phyloP scores from a whole-genome alignment of 2,888 invertebrate species.

The Periphyllus acericola region DNA sequence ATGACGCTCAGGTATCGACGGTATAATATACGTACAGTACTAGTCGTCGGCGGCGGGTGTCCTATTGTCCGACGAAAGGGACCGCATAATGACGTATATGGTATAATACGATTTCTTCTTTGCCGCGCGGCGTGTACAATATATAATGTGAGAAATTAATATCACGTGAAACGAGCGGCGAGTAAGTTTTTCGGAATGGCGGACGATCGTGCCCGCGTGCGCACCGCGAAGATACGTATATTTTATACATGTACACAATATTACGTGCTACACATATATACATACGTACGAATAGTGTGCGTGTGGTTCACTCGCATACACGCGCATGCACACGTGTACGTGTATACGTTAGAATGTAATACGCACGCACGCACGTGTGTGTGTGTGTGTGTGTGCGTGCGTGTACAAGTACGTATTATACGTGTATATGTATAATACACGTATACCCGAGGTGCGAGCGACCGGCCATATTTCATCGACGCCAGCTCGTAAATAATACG shows the following conservation, averaged over 20 bases:
- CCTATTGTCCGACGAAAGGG: conserved; percentile 37
- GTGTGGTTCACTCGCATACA: conserved; percentile 2
- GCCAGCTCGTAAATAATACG: conserved; percentile 63
- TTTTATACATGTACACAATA: background rate
- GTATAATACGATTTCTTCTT: background rate
- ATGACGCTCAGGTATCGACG: background rate
- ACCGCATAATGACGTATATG: background rate
- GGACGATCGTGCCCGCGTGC: background rate
- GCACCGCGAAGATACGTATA: no score
- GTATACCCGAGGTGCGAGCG: conserved; percentile 29
- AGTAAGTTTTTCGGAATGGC: background rate
- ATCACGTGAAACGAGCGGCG: background rate
- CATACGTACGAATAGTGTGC: background rate
- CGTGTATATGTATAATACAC: background rate
- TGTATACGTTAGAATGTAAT: background rate
- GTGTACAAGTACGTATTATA: background rate
- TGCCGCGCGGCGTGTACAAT: background rate
- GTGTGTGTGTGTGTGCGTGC: no score
- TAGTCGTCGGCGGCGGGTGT: background rate
- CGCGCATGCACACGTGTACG: background rate
- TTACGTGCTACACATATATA: background rate
- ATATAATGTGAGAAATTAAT: conserved; percentile 9
- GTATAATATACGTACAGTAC: background rate
- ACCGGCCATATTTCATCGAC: conserved; percentile 60
- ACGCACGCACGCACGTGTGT: no score